Evolutionary conservation across 2,113 vertebrate genomes (phyloP).

Genomic region (Percina caprodes): DNA sequence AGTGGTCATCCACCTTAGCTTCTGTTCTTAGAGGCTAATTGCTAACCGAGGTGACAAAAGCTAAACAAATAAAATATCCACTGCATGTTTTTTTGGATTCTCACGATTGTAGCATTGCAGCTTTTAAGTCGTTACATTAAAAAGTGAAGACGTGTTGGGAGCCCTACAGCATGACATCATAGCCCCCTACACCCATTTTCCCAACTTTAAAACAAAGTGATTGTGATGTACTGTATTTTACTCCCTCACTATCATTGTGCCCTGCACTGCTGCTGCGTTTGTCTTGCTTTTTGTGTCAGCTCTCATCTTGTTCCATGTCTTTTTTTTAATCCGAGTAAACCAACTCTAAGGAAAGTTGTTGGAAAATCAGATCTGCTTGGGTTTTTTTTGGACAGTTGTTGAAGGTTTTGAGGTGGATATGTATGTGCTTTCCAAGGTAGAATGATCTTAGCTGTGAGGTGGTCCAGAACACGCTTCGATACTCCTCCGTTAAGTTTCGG

Average conservation of each 20-base stretch:
- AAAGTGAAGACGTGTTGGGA: constrained; percentile 5
- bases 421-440: constrained; percentile 17
- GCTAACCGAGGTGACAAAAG: neutral
- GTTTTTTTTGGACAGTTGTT: constrained; percentile 17
- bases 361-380: constrained; percentile 31
- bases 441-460: constrained; percentile 4
- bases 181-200: constrained; percentile 40
- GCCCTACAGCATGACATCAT: constrained; percentile 51
- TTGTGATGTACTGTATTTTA: constrained; percentile 2
- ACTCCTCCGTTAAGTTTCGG: neutral
- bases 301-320: constrained; percentile 34
- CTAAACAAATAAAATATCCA: neutral
- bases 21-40: constrained; percentile 2
- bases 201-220: constrained; percentile 41
- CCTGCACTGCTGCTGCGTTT: constrained; percentile 17
- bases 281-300: constrained; percentile 27
- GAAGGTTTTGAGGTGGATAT: constrained; percentile 21
- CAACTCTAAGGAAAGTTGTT: constrained; percentile 46
- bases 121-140: neutral
- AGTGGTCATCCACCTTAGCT: neutral
- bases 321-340: constrained; percentile 14
- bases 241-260: neutral
- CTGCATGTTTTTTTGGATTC: neutral
- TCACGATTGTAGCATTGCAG: neutral
- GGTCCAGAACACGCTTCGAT: neutral